Evolutionary conservation across 1,140 invertebrate genomes (phyloP).

Genomic region (Caligus rogercresseyi): DNA sequence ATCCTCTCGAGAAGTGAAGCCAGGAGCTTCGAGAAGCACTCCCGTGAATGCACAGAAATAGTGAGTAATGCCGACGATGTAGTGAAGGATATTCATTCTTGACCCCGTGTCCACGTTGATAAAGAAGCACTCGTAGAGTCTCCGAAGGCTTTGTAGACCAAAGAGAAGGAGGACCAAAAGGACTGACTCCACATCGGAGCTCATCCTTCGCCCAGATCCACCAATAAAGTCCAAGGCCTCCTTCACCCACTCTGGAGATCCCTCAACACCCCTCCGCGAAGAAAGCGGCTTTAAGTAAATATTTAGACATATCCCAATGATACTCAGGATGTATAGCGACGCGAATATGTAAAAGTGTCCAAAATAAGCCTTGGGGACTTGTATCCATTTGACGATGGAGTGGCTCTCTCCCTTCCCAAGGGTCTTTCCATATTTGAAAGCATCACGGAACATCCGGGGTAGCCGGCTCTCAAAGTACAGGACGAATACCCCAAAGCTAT

Average conservation of each 20-base stretch:
- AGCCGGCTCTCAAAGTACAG: not conserved
- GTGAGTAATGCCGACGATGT: constrained; percentile 20
- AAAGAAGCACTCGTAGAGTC: constrained; percentile 21
- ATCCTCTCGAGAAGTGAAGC: constrained; percentile 3
- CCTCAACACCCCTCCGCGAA: no score
- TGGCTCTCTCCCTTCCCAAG: not conserved
- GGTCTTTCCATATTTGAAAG: constrained; percentile 13
- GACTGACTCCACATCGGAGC: not conserved
- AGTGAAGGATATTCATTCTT: constrained; percentile 21
- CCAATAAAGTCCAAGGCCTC: not conserved
- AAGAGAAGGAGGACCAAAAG: constrained; percentile 15
- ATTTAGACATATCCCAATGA: not conserved
- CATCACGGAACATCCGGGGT: constrained; percentile 4
- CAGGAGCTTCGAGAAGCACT: constrained; percentile 18
- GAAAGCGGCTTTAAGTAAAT: not conserved
- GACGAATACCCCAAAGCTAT: constrained; percentile 6
- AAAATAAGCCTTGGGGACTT: constrained; percentile 8
- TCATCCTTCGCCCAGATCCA: not conserved
- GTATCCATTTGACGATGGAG: not conserved
- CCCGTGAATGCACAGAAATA: constrained; percentile 20
- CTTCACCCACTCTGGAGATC: not conserved
- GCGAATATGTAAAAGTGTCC: constrained; percentile 9
- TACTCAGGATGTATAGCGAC: not conserved
- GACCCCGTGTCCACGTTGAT: constrained; percentile 18
- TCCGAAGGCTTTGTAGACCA: constrained; percentile 5